A percentile compares a stretch with the other conserved stretches of the same genome.
Evolutionary conservation across 2,888 invertebrate genomes (phyloP).

Genomic region (Nineta flava): DNA sequence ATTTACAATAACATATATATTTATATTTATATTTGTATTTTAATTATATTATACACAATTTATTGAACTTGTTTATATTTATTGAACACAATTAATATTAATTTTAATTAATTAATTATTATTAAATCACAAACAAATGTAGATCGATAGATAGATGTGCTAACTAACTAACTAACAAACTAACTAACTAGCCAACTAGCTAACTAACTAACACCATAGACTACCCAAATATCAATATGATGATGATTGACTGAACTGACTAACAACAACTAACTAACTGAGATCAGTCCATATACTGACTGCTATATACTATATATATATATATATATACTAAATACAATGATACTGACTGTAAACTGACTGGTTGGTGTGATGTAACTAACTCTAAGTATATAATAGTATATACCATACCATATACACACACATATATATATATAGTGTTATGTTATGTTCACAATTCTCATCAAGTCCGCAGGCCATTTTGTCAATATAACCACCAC

Average conservation of each 20-base stretch:
- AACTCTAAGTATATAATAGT: background rate
- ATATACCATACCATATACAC: background rate
- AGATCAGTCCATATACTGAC: background rate
- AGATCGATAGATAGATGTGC: too few relatives aligned
- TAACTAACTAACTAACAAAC: too few relatives aligned
- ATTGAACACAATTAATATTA: background rate
- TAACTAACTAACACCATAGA: too few relatives aligned
- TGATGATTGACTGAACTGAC: too few relatives aligned
- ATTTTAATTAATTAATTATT: background rate
- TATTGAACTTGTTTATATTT: too few relatives aligned
- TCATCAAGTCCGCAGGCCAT: constrained; percentile 36
- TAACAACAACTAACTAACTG: background rate
- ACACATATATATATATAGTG: background rate
- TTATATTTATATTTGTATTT: background rate
- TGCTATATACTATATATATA: background rate
- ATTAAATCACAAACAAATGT: too few relatives aligned
- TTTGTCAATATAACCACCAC: constrained; percentile 36
- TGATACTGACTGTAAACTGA: too few relatives aligned
- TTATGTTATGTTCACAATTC: background rate
- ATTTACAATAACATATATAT: background rate
- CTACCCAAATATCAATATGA: too few relatives aligned
- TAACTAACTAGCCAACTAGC: too few relatives aligned
- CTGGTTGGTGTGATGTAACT: background rate
- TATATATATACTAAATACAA: too few relatives aligned
- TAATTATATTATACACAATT: background rate